Conservation (phyloP, 2,888 invertebrate genomes). For the Mesochorus sp. region DNA sequence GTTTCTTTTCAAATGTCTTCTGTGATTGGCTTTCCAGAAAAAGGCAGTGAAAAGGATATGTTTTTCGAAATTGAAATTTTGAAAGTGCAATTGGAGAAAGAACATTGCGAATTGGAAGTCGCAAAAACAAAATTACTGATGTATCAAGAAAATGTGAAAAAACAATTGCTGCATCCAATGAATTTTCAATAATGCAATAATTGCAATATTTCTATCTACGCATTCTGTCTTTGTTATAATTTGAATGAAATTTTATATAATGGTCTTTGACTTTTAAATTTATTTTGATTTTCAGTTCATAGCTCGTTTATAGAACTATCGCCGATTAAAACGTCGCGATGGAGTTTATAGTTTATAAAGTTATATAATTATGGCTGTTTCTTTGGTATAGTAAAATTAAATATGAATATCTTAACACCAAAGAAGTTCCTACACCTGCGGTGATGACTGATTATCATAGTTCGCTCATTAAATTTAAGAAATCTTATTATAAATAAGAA, state of each 20-base stretch:
- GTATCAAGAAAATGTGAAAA: not conserved
- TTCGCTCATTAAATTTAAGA: too few relatives aligned
- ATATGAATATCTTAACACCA: too few relatives aligned
- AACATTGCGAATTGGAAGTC: not conserved
- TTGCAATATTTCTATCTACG: too few relatives aligned
- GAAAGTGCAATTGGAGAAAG: slow-evolving; percentile 3
- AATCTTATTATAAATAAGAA: too few relatives aligned
- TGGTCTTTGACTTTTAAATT: not conserved
- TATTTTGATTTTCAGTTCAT: not conserved
- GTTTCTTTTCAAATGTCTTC: not conserved
- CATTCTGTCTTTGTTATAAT: not conserved
- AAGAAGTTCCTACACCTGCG: too few relatives aligned
- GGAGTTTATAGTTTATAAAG: too few relatives aligned
- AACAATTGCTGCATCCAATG: not conserved
- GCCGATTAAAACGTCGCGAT: too few relatives aligned
- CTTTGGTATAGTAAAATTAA: too few relatives aligned
- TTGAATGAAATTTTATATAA: too few relatives aligned
- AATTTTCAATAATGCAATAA: not conserved
- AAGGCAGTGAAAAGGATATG: not conserved
- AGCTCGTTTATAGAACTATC: not conserved
- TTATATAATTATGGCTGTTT: too few relatives aligned
- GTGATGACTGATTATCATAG: too few relatives aligned
- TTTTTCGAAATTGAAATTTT: not conserved
- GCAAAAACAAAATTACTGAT: not conserved
- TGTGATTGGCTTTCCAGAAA: not conserved